Base-by-base conservation (phyloP, 2,113 vertebrate genomes). In the Lagopus muta region DNA sequence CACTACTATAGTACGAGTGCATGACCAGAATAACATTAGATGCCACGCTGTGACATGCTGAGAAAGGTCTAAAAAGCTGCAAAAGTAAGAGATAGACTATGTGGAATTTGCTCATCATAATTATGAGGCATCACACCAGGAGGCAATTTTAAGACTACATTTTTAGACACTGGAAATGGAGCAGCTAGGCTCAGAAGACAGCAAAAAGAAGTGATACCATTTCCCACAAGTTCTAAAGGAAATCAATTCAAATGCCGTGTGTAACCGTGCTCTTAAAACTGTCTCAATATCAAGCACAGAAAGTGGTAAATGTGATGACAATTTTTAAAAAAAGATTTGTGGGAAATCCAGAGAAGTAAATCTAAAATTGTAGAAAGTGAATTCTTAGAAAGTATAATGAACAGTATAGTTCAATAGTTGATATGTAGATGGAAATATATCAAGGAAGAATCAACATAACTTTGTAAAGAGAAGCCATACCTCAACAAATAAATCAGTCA, bases 111-210 rank as follows among this genome's bases (percentile, higher is more conserved):
- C 18, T 88, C 36, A 70, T 54, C 40, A 32, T 47, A 57, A 65
- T 61, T 61, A 91, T 70, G 40, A 58, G 40, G 82, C 50, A 76
- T 54, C 70, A n/a, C 43, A 72, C 72, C 77, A 57, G 28, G 45
- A 85, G 55, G 34, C 43, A 86, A 76, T 85, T 92, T 55, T 66
- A 38, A 81, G 30, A 58, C 43, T 80, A 7, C 55, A 74, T 71
- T 90, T 95, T 92, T 83, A 84, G 65, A 62, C 6, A 12, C 27
- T 38, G 11, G 43, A 95, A 94, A 90, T 71, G 45, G 52, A 95
- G 69, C 40, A 83, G n/a, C 45, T 67, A 78, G 6, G 42, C 86
- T 58, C 52, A 93, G 69, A 92, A 80, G 58, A 67, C 72, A 93
- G 55, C 5, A 80, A 93, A 86, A 50, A 86, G 50, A 95, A 90